Evolutionary conservation across 2,888 invertebrate genomes (phyloP).

Genomic region (Hoplodrina blanda): DNA sequence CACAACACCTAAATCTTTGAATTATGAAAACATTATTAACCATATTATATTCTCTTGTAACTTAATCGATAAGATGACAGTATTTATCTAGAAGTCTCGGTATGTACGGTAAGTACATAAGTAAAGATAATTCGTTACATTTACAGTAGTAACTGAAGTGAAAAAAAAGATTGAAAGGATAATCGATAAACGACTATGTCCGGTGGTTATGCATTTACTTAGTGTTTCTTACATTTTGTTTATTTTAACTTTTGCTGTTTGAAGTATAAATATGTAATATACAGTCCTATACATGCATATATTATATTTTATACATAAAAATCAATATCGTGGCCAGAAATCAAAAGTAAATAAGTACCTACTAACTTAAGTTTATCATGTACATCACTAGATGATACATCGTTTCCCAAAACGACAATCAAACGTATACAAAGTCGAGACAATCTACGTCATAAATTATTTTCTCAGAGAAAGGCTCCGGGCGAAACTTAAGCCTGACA

Average conservation of each 20-base stretch:
- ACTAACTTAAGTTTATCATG: slow-evolving; percentile 19
- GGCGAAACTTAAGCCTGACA: slow-evolving; percentile 91
- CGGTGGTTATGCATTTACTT: neutral
- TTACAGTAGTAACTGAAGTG: slow-evolving; percentile 1
- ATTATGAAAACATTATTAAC: slow-evolving; percentile 13
- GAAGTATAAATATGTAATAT: neutral
- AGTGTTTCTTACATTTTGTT: neutral
- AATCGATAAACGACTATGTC: slow-evolving; percentile 11
- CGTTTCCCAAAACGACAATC: slow-evolving; percentile 80
- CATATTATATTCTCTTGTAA: neutral
- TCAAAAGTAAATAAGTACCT: neutral
- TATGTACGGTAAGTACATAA: neutral
- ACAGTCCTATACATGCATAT: neutral
- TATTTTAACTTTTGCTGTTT: neutral
- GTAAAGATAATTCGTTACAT: neutral
- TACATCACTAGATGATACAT: slow-evolving; percentile 61
- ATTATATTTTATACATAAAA: neutral
- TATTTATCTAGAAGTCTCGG: neutral
- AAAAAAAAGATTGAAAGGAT: neutral
- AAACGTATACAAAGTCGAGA: slow-evolving; percentile 85
- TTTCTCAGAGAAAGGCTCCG: slow-evolving; percentile 88
- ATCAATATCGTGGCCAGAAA: neutral
- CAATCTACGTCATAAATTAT: slow-evolving; percentile 90
- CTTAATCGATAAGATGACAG: slow-evolving; percentile 21
- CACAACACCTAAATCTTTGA: slow-evolving; percentile 16